Evolutionary conservation across 2,113 vertebrate genomes (phyloP).

Genomic region (Delphinapterus leucas): DNA sequence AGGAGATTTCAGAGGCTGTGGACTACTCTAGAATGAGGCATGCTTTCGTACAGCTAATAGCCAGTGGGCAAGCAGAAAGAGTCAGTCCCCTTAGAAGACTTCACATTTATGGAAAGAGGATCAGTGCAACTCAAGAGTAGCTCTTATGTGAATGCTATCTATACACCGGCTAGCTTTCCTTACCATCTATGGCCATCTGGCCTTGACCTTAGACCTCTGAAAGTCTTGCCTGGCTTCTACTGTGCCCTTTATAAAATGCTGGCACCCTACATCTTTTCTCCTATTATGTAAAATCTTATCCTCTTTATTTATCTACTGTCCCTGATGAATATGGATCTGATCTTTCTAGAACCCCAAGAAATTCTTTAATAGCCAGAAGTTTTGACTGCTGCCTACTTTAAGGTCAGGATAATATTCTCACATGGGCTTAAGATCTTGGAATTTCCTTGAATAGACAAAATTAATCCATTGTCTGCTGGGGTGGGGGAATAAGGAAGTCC

Average conservation of each 20-base stretch:
- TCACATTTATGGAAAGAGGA: background rate
- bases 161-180: background rate
- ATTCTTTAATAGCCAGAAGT: background rate
- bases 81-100: background rate
- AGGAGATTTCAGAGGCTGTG: background rate
- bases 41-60: background rate
- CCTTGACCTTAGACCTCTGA: background rate
- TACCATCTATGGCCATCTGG: background rate
- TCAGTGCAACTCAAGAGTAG: background rate
- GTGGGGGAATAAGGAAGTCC: background rate
- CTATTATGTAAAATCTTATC: background rate
- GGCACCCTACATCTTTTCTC: background rate
- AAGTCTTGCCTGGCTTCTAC: background rate
- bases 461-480: background rate
- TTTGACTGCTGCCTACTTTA: background rate
- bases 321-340: background rate
- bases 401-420: background rate
- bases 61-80: background rate
- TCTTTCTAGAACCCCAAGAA: background rate
- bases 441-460: background rate
- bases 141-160: background rate
- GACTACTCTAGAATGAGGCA: background rate
- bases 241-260: background rate
- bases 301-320: background rate
- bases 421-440: background rate